Evolutionary conservation across 2,113 vertebrate species (phyloP).

Genomic region (Phyllostomus discolor): DNA sequence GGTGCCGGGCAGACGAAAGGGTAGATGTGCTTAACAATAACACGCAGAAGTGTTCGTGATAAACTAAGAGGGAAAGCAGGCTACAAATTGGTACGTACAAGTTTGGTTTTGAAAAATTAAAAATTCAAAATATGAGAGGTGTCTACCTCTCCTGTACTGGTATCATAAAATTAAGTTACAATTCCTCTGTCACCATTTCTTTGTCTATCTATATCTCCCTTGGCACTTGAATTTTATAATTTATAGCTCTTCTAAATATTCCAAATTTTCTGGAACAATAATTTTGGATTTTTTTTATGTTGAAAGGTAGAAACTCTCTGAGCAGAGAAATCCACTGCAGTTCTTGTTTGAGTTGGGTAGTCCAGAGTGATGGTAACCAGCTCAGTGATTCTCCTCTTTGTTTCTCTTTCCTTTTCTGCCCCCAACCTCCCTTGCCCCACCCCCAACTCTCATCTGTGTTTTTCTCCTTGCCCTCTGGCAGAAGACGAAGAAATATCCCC

Average conservation of each 20-base stretch:
- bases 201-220: not conserved
- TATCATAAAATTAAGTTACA: not conserved
- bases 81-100: not conserved
- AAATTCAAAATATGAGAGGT: not conserved
- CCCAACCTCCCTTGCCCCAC: not conserved
- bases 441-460: not conserved
- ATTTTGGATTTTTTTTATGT: not conserved
- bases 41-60: not conserved
- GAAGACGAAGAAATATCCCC: slow-evolving; percentile 42
- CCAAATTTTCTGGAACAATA: not conserved
- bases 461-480: not conserved
- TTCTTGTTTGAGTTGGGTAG: not conserved
- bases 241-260: not conserved
- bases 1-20: not conserved
- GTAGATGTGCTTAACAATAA: not conserved
- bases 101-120: not conserved
- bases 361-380: not conserved
- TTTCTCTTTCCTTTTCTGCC: not conserved
- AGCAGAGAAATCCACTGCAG: not conserved
- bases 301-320: not conserved
- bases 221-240: not conserved
- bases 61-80: not conserved
- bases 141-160: not conserved
- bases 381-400: not conserved
- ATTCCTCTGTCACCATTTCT: not conserved